Evolutionary conservation across 2,113 vertebrate species (phyloP).

Genomic region (Percina caprodes): DNA sequence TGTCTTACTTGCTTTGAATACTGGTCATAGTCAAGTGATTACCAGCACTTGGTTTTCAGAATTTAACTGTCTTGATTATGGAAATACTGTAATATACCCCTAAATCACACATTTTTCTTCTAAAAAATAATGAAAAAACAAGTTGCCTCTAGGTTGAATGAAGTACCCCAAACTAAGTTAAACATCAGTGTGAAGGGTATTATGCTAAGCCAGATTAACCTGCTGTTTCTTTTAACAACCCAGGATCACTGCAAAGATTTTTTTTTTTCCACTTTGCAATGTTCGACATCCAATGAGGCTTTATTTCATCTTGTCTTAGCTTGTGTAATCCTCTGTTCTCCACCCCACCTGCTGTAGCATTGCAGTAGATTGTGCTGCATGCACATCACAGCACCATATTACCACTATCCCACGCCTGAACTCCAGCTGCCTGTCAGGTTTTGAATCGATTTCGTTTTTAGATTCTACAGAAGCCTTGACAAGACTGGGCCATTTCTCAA

Average conservation of each 20-base stretch:
- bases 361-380: slow-evolving; percentile 9
- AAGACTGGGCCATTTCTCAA: slow-evolving; percentile 14
- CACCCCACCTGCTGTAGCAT: slow-evolving; percentile 38
- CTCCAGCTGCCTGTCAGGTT: slow-evolving; percentile 20
- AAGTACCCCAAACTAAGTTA: neutral
- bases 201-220: slow-evolving; percentile 19
- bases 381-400: slow-evolving; percentile 11
- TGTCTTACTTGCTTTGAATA: neutral
- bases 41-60: neutral
- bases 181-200: neutral
- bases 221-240: slow-evolving; percentile 14
- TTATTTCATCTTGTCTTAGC: slow-evolving; percentile 33
- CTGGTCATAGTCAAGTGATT: neutral
- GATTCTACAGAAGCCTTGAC: slow-evolving; percentile 24
- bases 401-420: neutral
- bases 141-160: neutral
- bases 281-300: slow-evolving; percentile 15
- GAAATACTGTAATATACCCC: neutral
- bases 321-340: slow-evolving; percentile 43
- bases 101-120: neutral
- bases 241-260: slow-evolving; percentile 13
- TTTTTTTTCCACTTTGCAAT: slow-evolving; percentile 5
- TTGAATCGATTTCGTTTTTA: slow-evolving; percentile 17
- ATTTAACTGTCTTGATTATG: neutral
- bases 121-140: neutral